A percentile compares a stretch with the other conserved stretches of the same genome.
These are phyloP conservation scores for Pseudanteris insignis DNA, from an alignment of 2,888 invertebrate species.

Conservation along the genomic window DNA sequence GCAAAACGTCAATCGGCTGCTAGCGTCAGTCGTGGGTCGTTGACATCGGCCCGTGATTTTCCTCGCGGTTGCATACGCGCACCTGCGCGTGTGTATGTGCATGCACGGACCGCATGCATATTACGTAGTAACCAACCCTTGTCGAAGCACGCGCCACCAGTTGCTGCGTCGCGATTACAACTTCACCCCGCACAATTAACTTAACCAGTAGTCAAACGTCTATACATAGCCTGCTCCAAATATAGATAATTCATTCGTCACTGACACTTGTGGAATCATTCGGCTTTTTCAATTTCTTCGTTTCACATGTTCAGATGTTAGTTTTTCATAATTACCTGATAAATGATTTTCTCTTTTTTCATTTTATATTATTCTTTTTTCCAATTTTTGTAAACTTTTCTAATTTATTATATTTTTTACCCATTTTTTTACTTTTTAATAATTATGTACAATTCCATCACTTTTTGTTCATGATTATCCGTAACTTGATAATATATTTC, in stretches of 20 bases:
- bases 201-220: constrained; percentile 32
- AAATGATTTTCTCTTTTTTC: no score
- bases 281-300: no score
- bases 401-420: no score
- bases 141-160: constrained; percentile 38
- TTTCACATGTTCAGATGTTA: no score
- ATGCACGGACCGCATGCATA: constrained; percentile 8
- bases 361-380: no score
- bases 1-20: constrained; percentile 37
- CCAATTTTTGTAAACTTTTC: no score
- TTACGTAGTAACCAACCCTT: constrained; percentile 43
- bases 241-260: constrained; percentile 34
- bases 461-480: no score
- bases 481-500: no score
- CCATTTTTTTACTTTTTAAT: no score
- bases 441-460: no score
- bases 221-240: constrained; percentile 36
- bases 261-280: constrained; percentile 35
- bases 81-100: constrained; percentile 36
- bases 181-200: constrained; percentile 38
- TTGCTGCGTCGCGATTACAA: constrained; percentile 38
- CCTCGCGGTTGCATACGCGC: constrained; percentile 37
- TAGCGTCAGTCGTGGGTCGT: constrained; percentile 38
- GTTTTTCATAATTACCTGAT: no score
- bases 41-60: constrained; percentile 47